Conservation (phyloP, 1,140 invertebrate species). For the Rhysida immarginata region DNA sequence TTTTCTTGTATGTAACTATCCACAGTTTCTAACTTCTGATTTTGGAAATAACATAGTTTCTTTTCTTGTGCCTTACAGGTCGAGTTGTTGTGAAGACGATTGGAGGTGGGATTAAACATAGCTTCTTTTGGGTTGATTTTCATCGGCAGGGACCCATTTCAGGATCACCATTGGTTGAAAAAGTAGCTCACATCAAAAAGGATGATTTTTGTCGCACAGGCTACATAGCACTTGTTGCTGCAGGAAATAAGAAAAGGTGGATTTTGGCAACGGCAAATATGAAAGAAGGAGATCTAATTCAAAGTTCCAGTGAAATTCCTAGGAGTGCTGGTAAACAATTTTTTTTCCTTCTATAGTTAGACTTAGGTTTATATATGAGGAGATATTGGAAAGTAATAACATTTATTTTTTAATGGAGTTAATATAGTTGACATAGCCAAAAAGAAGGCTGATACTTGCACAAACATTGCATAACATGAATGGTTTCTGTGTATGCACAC, state of each 20-base stretch:
- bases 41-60: no score
- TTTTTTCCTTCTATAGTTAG: no score
- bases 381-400: no score
- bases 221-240: slow-evolving; percentile 62
- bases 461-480: no score
- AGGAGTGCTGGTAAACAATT: slow-evolving; percentile 65
- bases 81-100: slow-evolving; percentile 67
- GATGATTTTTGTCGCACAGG: slow-evolving; percentile 59
- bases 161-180: slow-evolving; percentile 28
- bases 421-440: no score
- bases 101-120: slow-evolving; percentile 85
- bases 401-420: no score
- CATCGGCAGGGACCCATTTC: slow-evolving; percentile 50
- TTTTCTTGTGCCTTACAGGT: slow-evolving; percentile 35
- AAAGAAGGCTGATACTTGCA: no score
- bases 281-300: slow-evolving; percentile 84
- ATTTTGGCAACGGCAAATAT: slow-evolving; percentile 83
- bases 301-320: slow-evolving; percentile 64
- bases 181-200: slow-evolving; percentile 41
- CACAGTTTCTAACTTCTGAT: no score
- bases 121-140: slow-evolving; percentile 84
- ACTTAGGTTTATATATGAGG: no score
- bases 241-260: slow-evolving; percentile 60
- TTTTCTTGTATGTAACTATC: no score
- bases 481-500: no score